Evolutionary conservation across 1,140 invertebrate genomes (phyloP).

Genomic region (Euura saliciscinereae): DNA sequence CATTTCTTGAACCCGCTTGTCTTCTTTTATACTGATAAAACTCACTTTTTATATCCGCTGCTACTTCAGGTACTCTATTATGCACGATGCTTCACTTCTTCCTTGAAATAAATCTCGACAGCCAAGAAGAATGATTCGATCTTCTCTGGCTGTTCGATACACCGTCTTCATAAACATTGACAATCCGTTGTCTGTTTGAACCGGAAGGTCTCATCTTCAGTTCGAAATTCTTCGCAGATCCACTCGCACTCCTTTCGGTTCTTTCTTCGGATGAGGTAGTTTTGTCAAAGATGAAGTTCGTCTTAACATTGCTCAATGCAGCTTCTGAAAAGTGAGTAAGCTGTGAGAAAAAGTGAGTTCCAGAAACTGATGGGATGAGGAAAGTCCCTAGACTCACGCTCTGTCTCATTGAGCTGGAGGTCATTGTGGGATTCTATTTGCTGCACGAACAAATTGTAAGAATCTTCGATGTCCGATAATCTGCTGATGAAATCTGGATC

Average conservation of each 20-base stretch:
- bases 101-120: slow-evolving; percentile 1
- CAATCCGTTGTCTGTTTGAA: background rate
- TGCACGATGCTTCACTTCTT: background rate
- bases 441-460: slow-evolving; percentile 45
- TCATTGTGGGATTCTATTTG: slow-evolving; percentile 38
- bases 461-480: slow-evolving; percentile 42
- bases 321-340: slow-evolving; percentile 24
- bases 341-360: slow-evolving; percentile 11
- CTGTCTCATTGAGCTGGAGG: slow-evolving; percentile 41
- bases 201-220: background rate
- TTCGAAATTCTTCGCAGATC: background rate
- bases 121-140: background rate
- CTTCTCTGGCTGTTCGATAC: background rate
- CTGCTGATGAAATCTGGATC: slow-evolving; percentile 45
- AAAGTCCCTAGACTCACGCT: slow-evolving; percentile 39
- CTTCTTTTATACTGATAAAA: too few species aligned
- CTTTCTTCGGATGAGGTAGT: background rate
- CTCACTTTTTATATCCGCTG: too few species aligned
- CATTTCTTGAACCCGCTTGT: too few species aligned
- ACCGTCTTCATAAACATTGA: background rate
- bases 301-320: slow-evolving; percentile 19
- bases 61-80: too few species aligned
- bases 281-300: slow-evolving; percentile 15
- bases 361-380: slow-evolving; percentile 8
- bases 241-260: background rate